These are phyloP conservation scores for Lasioglossum calceatum DNA, from an alignment of 2,888 invertebrate species.

Conservation along the genomic window DNA sequence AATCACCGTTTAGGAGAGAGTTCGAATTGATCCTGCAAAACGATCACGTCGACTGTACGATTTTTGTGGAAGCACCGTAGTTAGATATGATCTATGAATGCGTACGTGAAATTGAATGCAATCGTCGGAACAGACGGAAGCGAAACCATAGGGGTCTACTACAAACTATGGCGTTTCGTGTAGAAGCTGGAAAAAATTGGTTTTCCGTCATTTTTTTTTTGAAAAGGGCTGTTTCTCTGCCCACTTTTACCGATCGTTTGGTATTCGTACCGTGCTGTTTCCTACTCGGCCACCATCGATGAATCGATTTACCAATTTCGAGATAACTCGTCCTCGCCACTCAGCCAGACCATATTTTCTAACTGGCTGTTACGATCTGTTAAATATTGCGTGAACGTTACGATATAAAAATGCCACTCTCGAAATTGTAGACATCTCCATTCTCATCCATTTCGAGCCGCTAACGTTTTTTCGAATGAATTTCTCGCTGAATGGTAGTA, in stretches of 20 bases:
- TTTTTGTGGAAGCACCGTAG: not conserved
- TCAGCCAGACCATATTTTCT: slow-evolving; percentile 29
- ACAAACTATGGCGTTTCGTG: not conserved
- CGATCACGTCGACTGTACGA: not conserved
- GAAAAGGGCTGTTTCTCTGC: slow-evolving; percentile 17
- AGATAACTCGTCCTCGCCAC: slow-evolving; percentile 37
- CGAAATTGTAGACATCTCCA: not conserved
- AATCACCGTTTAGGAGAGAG: not conserved
- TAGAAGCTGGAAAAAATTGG: slow-evolving; percentile 15
- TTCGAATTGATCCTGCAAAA: not conserved
- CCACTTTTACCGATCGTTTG: slow-evolving; percentile 17
- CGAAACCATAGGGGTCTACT: slow-evolving; percentile 8
- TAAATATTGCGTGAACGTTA: slow-evolving; percentile 31
- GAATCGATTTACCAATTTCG: slow-evolving; percentile 43
- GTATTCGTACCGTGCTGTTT: slow-evolving; percentile 17
- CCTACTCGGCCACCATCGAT: slow-evolving; percentile 16
- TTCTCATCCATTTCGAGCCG: not conserved
- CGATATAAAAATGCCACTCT: slow-evolving; percentile 6
- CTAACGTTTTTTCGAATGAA: not conserved
- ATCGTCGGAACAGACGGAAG: not conserved
- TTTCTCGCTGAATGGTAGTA: not conserved
- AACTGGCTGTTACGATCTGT: slow-evolving; percentile 21
- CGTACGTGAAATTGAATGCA: slow-evolving; percentile 3
- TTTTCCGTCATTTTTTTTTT: slow-evolving; percentile 11
- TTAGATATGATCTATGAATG: slow-evolving; percentile 1